A percentile compares a stretch with the other conserved stretches of the same genome.
These are phyloP conservation scores for Andrena fulva DNA, from an alignment of 2,888 invertebrate genomes.

Conservation along the genomic window DNA sequence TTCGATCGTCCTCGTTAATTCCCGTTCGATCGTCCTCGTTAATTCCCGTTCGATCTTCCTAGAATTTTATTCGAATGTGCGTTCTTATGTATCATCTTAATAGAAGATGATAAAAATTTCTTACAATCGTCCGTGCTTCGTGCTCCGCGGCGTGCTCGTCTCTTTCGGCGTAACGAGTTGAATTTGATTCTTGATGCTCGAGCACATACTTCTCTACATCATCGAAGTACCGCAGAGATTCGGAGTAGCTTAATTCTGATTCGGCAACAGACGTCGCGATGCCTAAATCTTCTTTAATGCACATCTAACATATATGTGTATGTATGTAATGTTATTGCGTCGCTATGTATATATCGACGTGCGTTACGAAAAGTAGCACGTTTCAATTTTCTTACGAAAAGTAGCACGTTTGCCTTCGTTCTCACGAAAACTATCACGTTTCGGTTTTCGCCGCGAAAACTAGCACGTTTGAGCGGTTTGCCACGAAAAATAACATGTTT, in stretches of 20 bases:
- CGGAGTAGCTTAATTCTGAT: conserved; percentile 55
- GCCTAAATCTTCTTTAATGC: conserved; percentile 18
- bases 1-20: conserved; percentile 2
- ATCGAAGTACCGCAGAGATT: conserved; percentile 61
- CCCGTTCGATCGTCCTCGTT: conserved; percentile 14
- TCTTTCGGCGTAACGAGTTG: background rate
- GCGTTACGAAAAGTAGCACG: too few relatives aligned
- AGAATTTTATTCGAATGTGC: conserved; percentile 14
- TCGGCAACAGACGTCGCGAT: conserved; percentile 7
- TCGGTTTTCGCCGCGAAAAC: too few relatives aligned
- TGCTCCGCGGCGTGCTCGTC: background rate
- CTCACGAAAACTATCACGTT: too few relatives aligned
- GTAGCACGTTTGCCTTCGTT: too few relatives aligned
- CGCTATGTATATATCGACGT: background rate
- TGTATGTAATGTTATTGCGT: background rate
- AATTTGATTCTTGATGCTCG: background rate
- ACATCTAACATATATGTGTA: conserved; percentile 32
- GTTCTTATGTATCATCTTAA: conserved; percentile 5
- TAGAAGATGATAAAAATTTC: background rate
- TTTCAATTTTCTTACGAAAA: too few relatives aligned
- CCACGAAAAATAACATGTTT: too few relatives aligned
- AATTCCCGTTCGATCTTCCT: conserved; percentile 12
- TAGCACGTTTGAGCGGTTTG: too few relatives aligned
- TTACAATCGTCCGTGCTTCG: background rate
- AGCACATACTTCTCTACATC: conserved; percentile 35